Base-by-base conservation (phyloP, 2,888 invertebrate genomes). In the Drosophila flavopinicola region DNA sequence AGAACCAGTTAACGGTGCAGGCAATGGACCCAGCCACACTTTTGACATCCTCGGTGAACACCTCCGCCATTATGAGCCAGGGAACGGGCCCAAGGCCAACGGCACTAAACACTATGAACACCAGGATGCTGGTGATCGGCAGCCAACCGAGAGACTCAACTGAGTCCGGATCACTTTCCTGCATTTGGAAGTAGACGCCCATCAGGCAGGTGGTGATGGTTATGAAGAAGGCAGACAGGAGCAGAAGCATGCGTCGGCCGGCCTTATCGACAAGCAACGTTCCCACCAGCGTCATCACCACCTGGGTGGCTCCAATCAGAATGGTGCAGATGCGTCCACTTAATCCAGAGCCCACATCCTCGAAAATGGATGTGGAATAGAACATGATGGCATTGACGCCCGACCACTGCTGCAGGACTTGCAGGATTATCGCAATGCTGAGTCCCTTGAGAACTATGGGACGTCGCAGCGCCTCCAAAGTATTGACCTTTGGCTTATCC, bases 401-500 rank as follows among this genome's bases (percentile, higher is more conserved):
- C 47, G 95, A 94, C 56, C 96, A 92, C 88, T 97, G 97, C 87
- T 97, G 97, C 90, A 97, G 95, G 65, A 96, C 91, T 96, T 97
- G 97, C 13, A 97, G 92, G 0, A 94, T 93, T 72, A 95, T 94
- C 61, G 94, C 94, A 54, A 96, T 95, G 2, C 94, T 54, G 0
- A 95, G 89, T 0, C 94, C 95, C 83, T 93, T 94, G 17, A 93
- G 89, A 0, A 94, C 93, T 0, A 85, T 63, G 6, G 91, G 93
- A 29, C 94, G 93, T 0, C 92, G 92, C 13, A 95, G 92, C 0
- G 93, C 92, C 0, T 90, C 85, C 0, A 84, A 45, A 48, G 94
- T 92, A 0, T 94, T 92, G 0, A 92, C 89, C 2, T 92, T 92
- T 42, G 93, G 57, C 29, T 92, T 35, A 4, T 76, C 57, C 1